Conservation (phyloP, 2,888 invertebrate species). For the Drosophila hamatofila region DNA sequence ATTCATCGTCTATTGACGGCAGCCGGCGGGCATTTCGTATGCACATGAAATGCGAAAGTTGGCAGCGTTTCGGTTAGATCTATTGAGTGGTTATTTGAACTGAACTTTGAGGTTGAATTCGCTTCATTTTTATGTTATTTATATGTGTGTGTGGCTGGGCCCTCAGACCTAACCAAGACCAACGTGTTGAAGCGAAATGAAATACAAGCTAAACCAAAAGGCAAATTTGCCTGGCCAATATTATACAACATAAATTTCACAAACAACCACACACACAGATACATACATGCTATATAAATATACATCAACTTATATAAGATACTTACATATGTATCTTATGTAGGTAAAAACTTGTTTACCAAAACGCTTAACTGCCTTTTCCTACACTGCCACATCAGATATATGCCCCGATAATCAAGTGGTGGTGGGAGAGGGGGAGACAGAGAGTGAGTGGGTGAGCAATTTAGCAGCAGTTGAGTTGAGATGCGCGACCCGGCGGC, state of each 20-base stretch:
- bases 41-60: slow-evolving; percentile 70
- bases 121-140: slow-evolving; percentile 80
- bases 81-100: slow-evolving; percentile 80
- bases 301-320: slow-evolving; percentile 26
- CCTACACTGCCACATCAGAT: neutral
- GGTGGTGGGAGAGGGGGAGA: neutral
- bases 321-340: slow-evolving; percentile 21
- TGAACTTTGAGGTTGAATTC: slow-evolving; percentile 80
- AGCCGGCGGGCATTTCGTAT: slow-evolving; percentile 75
- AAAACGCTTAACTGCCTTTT: slow-evolving; percentile 39
- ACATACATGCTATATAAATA: slow-evolving; percentile 10
- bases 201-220: slow-evolving; percentile 35
- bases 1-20: slow-evolving; percentile 80
- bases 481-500: slow-evolving; percentile 67
- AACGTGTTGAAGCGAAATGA: slow-evolving; percentile 64
- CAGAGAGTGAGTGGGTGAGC: neutral
- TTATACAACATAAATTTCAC: slow-evolving; percentile 62
- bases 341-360: slow-evolving; percentile 71
- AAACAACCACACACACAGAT: slow-evolving; percentile 44
- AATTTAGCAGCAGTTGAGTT: slow-evolving; percentile 46
- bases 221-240: slow-evolving; percentile 56
- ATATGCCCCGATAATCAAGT: neutral
- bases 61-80: slow-evolving; percentile 54
- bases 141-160: slow-evolving; percentile 35
- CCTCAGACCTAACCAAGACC: slow-evolving; percentile 5